Evolutionary conservation across 2,797 vertebrate species (phyloP), one percentile per base, ranked within the genome.

Genomic region (Buceros bicornis): DNA sequence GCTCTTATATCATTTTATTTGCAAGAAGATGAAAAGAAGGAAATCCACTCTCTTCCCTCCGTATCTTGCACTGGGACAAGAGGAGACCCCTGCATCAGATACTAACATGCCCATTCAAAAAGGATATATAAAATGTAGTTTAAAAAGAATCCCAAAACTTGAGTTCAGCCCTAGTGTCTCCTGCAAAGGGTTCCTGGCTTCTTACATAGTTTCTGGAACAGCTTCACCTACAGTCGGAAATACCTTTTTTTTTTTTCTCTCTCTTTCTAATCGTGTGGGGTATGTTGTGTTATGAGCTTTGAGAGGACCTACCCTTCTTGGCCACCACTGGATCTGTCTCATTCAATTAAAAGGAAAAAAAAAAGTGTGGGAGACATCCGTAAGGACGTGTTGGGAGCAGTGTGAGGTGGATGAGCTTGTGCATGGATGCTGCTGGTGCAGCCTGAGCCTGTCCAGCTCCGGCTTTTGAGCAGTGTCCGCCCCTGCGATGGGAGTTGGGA

Each of bases 311-410:
- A 6, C 11, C 13, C 15, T 67, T 90, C 53, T 40, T 84, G 58
- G 29, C 18, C 81, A 54, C 12, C 13, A 1, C 31, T 37, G 29
- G 29, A 37, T 48, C 50, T 62, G 26, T 56, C 31, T 48, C 21
- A 16, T 81, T 53, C 21, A 58, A 6, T 78, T 71, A 35, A 54
- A 73, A 71, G 17, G 50, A 17, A 6, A 10, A 22, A 11, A 42
- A n/a, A 0, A 29, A 9, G 4, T 3, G 5, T 31, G 37, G 40
- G 28, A 58, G 42, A 42, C 19, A 43, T 2, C 35, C 7, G 1
- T 29, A 15, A 37, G 56, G n/a, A 50, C 1, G 0, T 13, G 22
- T 4, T 6, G 12, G 56, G 37, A 73, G 67, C 47, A 42, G 37
- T 17, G 29, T 25, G 29, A 33, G 47, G 29, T 1, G 1, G 24